Conservation (phyloP, 2,797 vertebrate genomes). For the Acomys russatus region DNA sequence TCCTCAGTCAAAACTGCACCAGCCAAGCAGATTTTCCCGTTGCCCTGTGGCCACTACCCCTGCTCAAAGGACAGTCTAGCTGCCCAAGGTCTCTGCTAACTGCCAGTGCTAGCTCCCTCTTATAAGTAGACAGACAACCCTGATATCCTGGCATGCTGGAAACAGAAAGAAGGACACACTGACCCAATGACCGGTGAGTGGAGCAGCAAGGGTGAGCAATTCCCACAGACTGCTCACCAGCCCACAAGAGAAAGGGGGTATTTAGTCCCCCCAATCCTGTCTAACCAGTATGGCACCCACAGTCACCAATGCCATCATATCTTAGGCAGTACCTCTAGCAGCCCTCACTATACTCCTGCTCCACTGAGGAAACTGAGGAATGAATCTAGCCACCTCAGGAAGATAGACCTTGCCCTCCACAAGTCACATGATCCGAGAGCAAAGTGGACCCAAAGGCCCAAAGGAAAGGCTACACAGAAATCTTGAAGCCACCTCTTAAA, state of each 20-base stretch:
- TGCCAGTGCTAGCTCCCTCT: background rate
- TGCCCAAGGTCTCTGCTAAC: background rate
- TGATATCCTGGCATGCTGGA: background rate
- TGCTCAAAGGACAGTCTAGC: background rate
- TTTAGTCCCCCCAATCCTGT: no score
- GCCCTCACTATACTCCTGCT: background rate
- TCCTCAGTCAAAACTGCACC: background rate
- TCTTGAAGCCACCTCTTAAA: background rate
- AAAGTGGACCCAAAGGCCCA: background rate
- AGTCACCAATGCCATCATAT: no score
- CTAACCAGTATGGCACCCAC: background rate
- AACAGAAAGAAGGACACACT: background rate
- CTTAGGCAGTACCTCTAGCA: background rate
- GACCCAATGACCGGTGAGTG: background rate
- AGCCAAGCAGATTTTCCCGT: no score
- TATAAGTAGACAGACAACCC: background rate
- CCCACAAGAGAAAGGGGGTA: no score
- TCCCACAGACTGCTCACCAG: background rate
- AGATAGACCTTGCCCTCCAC: background rate
- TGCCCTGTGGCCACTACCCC: background rate
- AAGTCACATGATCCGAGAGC: background rate
- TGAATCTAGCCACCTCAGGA: background rate
- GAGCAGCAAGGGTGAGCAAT: background rate
- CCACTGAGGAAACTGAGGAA: constrained; percentile 1
- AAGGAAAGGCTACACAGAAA: background rate